Evolutionary conservation across 2,113 vertebrate genomes (phyloP), one percentile per base, ranked within the genome.

Genomic region (Pogona vitticeps): DNA sequence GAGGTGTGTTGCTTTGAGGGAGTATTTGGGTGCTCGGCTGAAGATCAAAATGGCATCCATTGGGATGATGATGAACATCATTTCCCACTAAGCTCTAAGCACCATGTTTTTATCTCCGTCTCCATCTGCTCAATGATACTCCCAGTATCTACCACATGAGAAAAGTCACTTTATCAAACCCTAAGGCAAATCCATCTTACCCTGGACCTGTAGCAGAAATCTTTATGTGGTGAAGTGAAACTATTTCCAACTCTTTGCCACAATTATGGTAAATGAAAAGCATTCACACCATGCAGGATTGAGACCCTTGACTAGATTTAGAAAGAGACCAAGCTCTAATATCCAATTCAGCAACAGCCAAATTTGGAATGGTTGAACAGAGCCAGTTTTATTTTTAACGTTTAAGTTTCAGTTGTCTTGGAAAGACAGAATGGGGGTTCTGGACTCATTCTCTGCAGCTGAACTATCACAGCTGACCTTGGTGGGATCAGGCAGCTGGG

Each of bases 351-450:
- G 58, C 1, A n/a, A 20, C 0, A 28, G 88, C 78, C 46, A 75
- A 81, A 80, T 42, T 88, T 78, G 68, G 73, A 71, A 84, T 20
- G 26, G 42, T 15, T 46, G 67, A 83, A 31, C 26, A 2, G 3
- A 76, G 77, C 70, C 82, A 84, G 77, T 18, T 81, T 75, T 76
- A 61, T 40, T 88, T 87, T 79, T 79, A 72, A 63, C 46, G 17
- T 82, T 75, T 13, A 76, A 40, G 73, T 58, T 82, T 87, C 40
- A 73, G 75, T 80, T 84, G 87, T 58, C 56, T 79, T 80, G 70
- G 38, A 36, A 63, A 63, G 10, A 40, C 59, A 31, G 36, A 76
- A 26, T 10, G 61, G 26, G 59, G 59, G 7, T 14, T 65, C 26
- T 76, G 83, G 71, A 76, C 7, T 67, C 15, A 21, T 88, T 85